Base-by-base conservation (phyloP, 2,113 vertebrate species). In the Erpornis zantholeuca region DNA sequence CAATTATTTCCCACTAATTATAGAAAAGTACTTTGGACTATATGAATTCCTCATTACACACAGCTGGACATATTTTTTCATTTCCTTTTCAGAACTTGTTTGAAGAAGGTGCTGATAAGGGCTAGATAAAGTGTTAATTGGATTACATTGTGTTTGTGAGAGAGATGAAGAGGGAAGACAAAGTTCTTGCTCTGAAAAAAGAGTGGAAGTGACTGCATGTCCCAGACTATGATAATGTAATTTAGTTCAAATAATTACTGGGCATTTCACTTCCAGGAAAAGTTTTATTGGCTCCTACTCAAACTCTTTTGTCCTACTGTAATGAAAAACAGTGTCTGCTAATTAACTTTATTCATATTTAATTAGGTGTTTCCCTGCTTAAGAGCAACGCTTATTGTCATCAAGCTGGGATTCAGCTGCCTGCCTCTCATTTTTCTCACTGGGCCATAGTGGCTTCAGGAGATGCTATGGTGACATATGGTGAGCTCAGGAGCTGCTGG, bases 121-220 rank as follows among this genome's bases (percentile, higher is more conserved):
- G 78, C 82, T 95, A 85, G 90, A 79, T 89, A 75, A 20, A 75
- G 56, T 87, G 65, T 85, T 89, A 94, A 89, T 91, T 94, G 61
- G 44, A 60, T 91, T 89, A 71, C 42, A n/a, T 10, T 89, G 33
- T 71, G 27, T 91, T 89, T 91, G 60, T 20, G 23, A 81, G 40
- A 80, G 71, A 83, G 27, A 59, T 54, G 25, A 57, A 73, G 61
- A 50, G 64, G 24, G 56, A 88, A 72, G 63, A 57, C 25, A n/a
- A 70, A 89, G 49, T 63, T 65, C 59, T 92, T 70, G 65, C 47
- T 88, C 47, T 91, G 68, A 77, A 49, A 71, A 86, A 83, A 57
- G 36, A 35, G 42, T 73, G 35, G 29, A 91, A 94, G 21, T 75
- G 69, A 50, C 91, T 3, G 1, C 12, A 18, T 78, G 49, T 73